Evolutionary conservation across 2,113 vertebrate genomes (phyloP).

Genomic region (Xerus inauris): DNA sequence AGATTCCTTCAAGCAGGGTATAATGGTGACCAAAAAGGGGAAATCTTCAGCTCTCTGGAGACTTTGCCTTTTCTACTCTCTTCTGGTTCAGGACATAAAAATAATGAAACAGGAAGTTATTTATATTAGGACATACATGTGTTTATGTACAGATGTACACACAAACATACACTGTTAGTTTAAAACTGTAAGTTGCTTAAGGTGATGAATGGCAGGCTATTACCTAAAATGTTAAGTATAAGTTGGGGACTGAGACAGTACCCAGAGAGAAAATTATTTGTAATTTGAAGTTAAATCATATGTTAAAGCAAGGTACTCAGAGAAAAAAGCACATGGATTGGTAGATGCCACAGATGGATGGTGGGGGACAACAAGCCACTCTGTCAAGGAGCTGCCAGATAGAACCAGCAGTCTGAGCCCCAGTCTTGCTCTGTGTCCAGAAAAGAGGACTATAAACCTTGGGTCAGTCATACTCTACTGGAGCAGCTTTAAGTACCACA

Average conservation of each 20-base stretch:
- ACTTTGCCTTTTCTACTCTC: not conserved
- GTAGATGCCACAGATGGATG: not conserved
- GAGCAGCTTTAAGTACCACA: not conserved
- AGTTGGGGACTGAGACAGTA: constrained; percentile 42
- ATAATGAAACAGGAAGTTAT: constrained; percentile 26
- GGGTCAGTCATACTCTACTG: too few species aligned
- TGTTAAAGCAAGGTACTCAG: constrained; percentile 51
- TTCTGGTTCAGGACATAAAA: constrained; percentile 20
- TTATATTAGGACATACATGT: not conserved
- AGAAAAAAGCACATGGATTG: constrained; percentile 32
- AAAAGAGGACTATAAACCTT: not conserved
- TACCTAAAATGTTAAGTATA: constrained; percentile 70
- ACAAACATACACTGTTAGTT: not conserved
- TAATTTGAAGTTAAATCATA: constrained; percentile 67
- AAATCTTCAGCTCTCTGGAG: not conserved
- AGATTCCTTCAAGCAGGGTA: not conserved
- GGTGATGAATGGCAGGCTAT: not conserved
- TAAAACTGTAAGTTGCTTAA: constrained; percentile 49
- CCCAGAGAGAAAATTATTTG: constrained; percentile 67
- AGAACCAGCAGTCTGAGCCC: not conserved
- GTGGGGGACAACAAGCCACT: not conserved
- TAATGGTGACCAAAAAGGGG: not conserved
- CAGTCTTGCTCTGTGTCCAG: not conserved
- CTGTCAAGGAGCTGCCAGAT: not conserved
- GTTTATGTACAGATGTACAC: not conserved